A percentile compares a stretch with the other conserved stretches of the same genome.
Conservation (phyloP, 1,140 invertebrate genomes). For the Drosophila ohnishii region DNA sequence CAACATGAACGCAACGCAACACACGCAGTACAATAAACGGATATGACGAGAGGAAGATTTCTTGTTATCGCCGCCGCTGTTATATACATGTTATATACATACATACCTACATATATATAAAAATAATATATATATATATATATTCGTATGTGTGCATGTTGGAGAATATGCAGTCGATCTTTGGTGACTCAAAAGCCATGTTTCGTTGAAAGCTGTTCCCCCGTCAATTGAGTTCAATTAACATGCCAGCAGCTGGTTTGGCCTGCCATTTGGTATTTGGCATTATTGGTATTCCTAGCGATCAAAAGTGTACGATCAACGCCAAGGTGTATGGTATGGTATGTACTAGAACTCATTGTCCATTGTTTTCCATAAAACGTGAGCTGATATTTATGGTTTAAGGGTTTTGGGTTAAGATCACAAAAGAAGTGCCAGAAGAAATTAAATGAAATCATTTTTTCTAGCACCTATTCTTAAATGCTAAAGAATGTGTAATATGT, state of each 20-base stretch:
- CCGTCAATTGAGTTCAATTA: conserved; percentile 43
- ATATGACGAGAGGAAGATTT: conserved; percentile 41
- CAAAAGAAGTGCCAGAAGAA: background rate
- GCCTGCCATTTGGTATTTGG: conserved; percentile 4
- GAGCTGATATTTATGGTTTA: background rate
- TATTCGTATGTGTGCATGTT: background rate
- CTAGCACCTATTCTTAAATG: too few relatives aligned
- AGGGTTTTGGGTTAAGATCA: conserved; percentile 3
- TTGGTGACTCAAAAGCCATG: conserved; percentile 32
- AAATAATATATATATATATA: background rate
- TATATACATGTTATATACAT: conserved; percentile 28
- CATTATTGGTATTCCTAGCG: conserved; percentile 12
- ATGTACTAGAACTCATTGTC: background rate
- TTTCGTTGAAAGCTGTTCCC: conserved; percentile 30
- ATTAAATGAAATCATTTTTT: too few relatives aligned
- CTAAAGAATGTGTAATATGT: too few relatives aligned
- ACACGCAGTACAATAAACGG: conserved; percentile 48
- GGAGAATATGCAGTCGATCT: conserved; percentile 30
- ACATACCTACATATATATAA: conserved; percentile 7
- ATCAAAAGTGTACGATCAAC: background rate
- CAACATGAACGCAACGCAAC: conserved; percentile 45
- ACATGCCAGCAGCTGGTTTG: conserved; percentile 27
- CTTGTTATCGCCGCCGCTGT: conserved; percentile 45
- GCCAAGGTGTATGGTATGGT: background rate
- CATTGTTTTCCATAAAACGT: background rate